These are phyloP conservation scores for Smutsia temminckii DNA, from an alignment of 2,797 vertebrate species.

Conservation along the genomic window DNA sequence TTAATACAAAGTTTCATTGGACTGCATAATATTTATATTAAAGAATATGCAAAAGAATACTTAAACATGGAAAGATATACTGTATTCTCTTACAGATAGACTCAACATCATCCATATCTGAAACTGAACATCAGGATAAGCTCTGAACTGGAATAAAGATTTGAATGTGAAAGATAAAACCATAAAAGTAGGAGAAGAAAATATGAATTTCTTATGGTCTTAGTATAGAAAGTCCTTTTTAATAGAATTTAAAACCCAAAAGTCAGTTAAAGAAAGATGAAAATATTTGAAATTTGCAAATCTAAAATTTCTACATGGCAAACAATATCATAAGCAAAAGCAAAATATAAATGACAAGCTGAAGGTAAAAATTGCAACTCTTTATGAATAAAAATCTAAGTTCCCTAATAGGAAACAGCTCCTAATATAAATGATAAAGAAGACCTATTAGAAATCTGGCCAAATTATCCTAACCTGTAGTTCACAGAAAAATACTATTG, in stretches of 20 bases:
- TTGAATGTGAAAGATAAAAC: not conserved
- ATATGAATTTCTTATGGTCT: not conserved
- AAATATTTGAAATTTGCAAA: not conserved
- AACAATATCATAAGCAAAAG: not conserved
- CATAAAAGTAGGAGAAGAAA: conserved; percentile 10
- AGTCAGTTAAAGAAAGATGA: not conserved
- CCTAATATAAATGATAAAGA: not conserved
- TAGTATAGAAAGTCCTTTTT: not conserved
- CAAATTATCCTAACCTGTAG: not conserved
- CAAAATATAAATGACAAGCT: not conserved
- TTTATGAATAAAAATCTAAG: conserved; percentile 21
- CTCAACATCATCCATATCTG: not conserved
- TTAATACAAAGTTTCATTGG: conserved; percentile 1
- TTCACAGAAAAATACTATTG: conserved; percentile 27
- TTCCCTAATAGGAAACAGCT: not conserved
- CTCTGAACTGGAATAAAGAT: conserved; percentile 11
- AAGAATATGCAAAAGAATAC: not conserved
- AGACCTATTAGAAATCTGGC: conserved; percentile 13
- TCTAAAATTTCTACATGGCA: not conserved
- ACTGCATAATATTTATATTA: conserved; percentile 31
- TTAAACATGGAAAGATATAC: not conserved
- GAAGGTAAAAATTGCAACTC: not conserved
- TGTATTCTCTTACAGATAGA: not conserved
- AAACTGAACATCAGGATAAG: not conserved
- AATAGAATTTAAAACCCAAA: conserved; percentile 9